A percentile compares a stretch with the other conserved stretches of the same genome.
phyloP scores from a whole-genome alignment of 2,888 invertebrate species.

The Drosophila hamatofila region DNA sequence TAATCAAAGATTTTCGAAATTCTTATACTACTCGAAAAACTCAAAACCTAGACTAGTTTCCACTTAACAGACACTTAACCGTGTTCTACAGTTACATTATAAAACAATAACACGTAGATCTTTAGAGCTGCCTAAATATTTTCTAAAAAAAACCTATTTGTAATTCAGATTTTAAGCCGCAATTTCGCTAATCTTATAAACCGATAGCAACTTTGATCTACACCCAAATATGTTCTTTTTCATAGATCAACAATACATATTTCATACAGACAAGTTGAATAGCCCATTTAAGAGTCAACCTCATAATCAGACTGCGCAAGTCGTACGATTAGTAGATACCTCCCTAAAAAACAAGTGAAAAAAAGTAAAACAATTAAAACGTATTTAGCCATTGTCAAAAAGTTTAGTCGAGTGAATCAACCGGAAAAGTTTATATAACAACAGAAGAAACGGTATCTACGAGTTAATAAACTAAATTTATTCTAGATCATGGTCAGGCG shows the following conservation, averaged over 20 bases:
- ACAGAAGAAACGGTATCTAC: background rate
- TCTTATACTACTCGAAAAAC: background rate
- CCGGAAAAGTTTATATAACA: background rate
- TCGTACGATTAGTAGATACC: slow-evolving; percentile 3
- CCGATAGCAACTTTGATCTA: background rate
- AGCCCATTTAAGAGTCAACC: slow-evolving; percentile 9
- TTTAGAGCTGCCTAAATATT: too few species aligned
- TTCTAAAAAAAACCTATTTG: background rate
- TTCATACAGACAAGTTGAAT: background rate
- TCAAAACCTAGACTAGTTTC: too few species aligned
- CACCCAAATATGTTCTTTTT: background rate
- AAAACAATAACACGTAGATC: too few species aligned
- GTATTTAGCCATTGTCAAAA: background rate
- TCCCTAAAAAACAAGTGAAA: background rate
- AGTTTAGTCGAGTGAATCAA: background rate
- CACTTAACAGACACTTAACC: too few species aligned
- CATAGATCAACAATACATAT: background rate
- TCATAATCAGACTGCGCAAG: background rate
- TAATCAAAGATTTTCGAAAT: background rate
- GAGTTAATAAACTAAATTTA: background rate
- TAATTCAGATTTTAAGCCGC: background rate
- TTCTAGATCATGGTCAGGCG: slow-evolving; percentile 1
- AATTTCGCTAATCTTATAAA: background rate
- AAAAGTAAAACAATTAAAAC: background rate
- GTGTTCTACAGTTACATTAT: background rate